Conservation (phyloP, 2,888 invertebrate genomes). For the Acronicta leporina region DNA sequence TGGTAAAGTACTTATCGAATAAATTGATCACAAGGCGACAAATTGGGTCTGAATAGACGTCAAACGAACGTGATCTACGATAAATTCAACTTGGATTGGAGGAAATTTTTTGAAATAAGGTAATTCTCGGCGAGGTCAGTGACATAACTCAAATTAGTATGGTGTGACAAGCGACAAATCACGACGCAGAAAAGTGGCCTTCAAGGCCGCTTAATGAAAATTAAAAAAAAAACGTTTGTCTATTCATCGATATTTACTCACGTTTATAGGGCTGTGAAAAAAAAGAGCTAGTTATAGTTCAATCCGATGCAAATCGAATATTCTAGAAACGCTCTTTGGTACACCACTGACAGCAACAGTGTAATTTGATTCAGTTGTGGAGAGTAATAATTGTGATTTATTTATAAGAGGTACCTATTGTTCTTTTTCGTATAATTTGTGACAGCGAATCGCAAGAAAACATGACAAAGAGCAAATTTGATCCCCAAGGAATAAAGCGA, state of each 20-base stretch:
- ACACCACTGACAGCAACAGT: too few relatives aligned
- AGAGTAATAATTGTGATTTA: too few relatives aligned
- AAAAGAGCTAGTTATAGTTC: too few relatives aligned
- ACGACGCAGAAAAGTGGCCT: constrained; percentile 29
- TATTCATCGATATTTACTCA: background rate
- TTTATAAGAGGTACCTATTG: too few relatives aligned
- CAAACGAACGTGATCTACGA: constrained; percentile 34
- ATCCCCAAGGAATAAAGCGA: constrained; percentile 30
- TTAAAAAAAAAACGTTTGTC: background rate
- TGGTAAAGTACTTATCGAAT: background rate
- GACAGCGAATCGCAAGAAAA: background rate
- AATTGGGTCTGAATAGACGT: constrained; percentile 21
- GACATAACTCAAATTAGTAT: constrained; percentile 45
- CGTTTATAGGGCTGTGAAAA: background rate
- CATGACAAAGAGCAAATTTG: constrained; percentile 37
- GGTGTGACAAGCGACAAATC: constrained; percentile 29
- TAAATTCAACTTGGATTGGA: constrained; percentile 41
- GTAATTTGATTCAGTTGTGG: too few relatives aligned
- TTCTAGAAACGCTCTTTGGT: too few relatives aligned
- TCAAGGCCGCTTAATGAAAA: constrained; percentile 27
- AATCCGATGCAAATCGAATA: too few relatives aligned
- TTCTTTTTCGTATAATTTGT: too few relatives aligned
- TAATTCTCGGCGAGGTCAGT: constrained; percentile 43
- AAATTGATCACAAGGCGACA: constrained; percentile 4
- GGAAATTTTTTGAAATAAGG: constrained; percentile 31